A percentile compares a stretch with the other conserved stretches of the same genome.
These are phyloP conservation scores for Eolophus roseicapilla DNA, from an alignment of 2,113 vertebrate genomes.

Conservation along the genomic window DNA sequence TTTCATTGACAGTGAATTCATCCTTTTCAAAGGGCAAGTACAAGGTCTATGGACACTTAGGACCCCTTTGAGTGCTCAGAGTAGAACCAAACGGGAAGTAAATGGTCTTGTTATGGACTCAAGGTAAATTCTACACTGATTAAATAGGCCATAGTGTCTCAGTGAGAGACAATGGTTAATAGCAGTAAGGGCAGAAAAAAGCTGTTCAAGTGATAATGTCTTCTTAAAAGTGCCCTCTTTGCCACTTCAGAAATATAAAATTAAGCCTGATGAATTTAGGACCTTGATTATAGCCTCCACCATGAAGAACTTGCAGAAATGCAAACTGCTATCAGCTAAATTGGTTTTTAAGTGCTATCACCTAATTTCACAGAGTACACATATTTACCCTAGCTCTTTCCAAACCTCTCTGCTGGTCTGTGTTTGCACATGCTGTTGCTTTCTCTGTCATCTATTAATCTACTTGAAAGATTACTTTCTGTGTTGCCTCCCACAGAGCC, in stretches of 20 bases:
- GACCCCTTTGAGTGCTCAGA: not conserved
- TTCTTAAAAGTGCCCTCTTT: not conserved
- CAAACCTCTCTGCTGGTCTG: not conserved
- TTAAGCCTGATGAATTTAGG: constrained; percentile 1
- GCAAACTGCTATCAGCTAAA: not conserved
- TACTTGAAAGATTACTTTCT: not conserved
- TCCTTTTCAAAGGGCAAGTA: constrained; percentile 21
- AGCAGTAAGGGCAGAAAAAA: not conserved
- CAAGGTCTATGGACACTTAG: not conserved
- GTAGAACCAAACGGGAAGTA: constrained; percentile 1
- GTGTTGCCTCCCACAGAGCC: not conserved
- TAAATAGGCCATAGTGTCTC: constrained; percentile 8
- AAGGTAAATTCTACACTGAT: constrained; percentile 25
- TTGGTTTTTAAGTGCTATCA: not conserved
- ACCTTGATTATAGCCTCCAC: constrained; percentile 1
- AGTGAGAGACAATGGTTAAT: not conserved
- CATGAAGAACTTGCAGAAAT: not conserved
- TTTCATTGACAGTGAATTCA: not conserved
- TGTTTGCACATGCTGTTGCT: not conserved
- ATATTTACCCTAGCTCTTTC: not conserved
- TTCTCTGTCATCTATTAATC: not conserved
- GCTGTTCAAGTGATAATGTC: not conserved
- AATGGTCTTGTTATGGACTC: constrained; percentile 29
- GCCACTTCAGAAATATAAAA: constrained; percentile 17
- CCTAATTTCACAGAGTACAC: not conserved